phyloP scores from a whole-genome alignment of 2,797 vertebrate species.

The Danio kyathit region DNA sequence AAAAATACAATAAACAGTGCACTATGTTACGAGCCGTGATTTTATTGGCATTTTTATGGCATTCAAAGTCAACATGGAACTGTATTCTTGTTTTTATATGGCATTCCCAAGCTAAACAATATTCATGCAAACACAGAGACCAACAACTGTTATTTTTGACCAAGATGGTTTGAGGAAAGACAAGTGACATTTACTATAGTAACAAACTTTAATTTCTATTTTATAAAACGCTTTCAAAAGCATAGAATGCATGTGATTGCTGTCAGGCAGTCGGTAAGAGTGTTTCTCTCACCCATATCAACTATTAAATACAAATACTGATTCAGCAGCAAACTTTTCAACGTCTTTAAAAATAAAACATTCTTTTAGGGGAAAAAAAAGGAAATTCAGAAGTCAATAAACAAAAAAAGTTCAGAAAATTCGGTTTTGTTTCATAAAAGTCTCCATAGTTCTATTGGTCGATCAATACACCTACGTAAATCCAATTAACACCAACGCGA shows the following conservation, averaged over 20 bases:
- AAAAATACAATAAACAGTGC: too few species aligned
- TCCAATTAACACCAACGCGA: conserved; percentile 4
- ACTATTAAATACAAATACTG: conserved; percentile 42
- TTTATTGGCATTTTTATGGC: neutral
- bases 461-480: neutral
- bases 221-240: conserved; percentile 43
- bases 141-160: too few species aligned
- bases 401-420: conserved; percentile 7
- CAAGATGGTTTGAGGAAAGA: neutral
- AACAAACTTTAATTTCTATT: conserved; percentile 47
- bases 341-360: conserved; percentile 21
- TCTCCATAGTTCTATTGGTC: conserved; percentile 18
- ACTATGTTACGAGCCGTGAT: too few species aligned
- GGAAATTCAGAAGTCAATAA: neutral
- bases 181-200: neutral
- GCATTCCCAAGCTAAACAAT: neutral
- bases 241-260: conserved; percentile 12
- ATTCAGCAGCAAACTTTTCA: conserved; percentile 55
- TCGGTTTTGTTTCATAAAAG: conserved; percentile 8
- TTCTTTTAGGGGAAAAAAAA: conserved; percentile 16
- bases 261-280: conserved; percentile 16
- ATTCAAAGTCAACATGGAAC: conserved; percentile 1
- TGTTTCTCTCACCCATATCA: conserved; percentile 4
- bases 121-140: neutral
- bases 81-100: neutral